Evolutionary conservation across 1,140 invertebrate species (phyloP).

Genomic region (Trinorchestia longiramus): DNA sequence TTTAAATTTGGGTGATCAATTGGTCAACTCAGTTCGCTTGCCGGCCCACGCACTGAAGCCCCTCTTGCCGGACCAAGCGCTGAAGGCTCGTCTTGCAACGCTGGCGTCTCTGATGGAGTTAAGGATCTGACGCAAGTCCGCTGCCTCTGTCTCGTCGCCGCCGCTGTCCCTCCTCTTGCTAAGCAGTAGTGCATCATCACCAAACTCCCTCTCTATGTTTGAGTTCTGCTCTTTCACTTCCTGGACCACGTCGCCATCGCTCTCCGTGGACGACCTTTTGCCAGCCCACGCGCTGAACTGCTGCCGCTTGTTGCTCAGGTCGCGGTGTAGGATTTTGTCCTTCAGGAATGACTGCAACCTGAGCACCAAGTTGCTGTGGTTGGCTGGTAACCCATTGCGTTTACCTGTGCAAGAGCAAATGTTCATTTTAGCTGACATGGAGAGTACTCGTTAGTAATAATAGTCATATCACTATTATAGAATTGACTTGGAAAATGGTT

Average conservation of each 20-base stretch:
- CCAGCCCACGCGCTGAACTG: slow-evolving; percentile 46
- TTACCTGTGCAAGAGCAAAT: background rate
- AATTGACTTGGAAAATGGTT: background rate
- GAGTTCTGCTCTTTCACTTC: background rate
- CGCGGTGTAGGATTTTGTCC: slow-evolving; percentile 28
- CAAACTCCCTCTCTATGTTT: background rate
- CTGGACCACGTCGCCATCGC: background rate
- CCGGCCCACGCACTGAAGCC: slow-evolving; percentile 41
- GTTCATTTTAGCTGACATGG: background rate
- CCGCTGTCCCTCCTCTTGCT: background rate
- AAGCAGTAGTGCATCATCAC: too few species aligned
- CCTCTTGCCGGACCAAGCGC: slow-evolving; percentile 26
- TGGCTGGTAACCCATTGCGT: background rate
- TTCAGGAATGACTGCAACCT: slow-evolving; percentile 1
- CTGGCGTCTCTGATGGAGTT: slow-evolving; percentile 35
- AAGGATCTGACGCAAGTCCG: slow-evolving; percentile 1
- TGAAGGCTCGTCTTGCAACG: slow-evolving; percentile 18
- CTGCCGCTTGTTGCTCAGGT: slow-evolving; percentile 48
- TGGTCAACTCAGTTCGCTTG: background rate
- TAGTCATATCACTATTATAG: background rate
- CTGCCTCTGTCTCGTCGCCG: background rate
- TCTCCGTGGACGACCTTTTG: background rate
- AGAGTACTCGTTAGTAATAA: background rate
- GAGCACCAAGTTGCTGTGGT: background rate
- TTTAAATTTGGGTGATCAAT: background rate